phyloP scores from a whole-genome alignment of 2,113 vertebrate species.

The Osmerus eperlanus region DNA sequence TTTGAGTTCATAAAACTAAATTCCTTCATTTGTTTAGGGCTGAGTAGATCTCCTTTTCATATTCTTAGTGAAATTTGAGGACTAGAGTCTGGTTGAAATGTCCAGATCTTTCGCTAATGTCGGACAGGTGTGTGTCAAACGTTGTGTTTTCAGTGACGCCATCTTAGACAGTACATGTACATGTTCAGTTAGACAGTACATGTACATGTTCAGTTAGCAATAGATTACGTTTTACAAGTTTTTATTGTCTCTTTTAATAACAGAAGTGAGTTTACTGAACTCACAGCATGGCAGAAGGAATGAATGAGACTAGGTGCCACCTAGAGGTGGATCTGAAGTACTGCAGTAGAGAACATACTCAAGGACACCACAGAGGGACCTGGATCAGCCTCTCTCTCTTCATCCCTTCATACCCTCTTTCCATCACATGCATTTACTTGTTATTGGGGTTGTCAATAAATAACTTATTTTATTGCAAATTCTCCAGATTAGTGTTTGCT shows the following conservation, averaged over 20 bases:
- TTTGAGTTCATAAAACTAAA: slow-evolving; percentile 32
- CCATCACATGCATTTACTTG: not conserved
- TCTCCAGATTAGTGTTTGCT: too few species aligned
- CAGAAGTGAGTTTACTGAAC: not conserved
- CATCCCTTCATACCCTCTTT: not conserved
- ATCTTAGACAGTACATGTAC: too few species aligned
- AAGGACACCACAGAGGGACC: not conserved
- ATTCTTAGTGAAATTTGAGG: slow-evolving; percentile 16
- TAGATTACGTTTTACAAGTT: too few species aligned
- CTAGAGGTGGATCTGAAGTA: slow-evolving; percentile 21
- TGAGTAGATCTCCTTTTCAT: slow-evolving; percentile 13
- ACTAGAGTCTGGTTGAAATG: not conserved
- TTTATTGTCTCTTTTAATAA: too few species aligned
- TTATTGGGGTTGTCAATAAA: too few species aligned
- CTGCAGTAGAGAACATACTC: not conserved
- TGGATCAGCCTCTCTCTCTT: not conserved
- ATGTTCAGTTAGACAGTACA: too few species aligned
- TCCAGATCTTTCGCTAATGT: slow-evolving; percentile 3
- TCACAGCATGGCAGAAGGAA: too few species aligned
- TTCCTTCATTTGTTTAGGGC: slow-evolving; percentile 16
- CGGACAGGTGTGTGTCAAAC: slow-evolving; percentile 1
- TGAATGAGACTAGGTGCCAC: slow-evolving; percentile 11
- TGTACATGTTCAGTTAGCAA: too few species aligned
- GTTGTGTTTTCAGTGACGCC: not conserved
- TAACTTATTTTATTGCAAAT: too few species aligned